Evolutionary conservation across 2,113 vertebrate species (phyloP), one percentile per base, ranked within the genome.

Genomic region (Sorex araneus): DNA sequence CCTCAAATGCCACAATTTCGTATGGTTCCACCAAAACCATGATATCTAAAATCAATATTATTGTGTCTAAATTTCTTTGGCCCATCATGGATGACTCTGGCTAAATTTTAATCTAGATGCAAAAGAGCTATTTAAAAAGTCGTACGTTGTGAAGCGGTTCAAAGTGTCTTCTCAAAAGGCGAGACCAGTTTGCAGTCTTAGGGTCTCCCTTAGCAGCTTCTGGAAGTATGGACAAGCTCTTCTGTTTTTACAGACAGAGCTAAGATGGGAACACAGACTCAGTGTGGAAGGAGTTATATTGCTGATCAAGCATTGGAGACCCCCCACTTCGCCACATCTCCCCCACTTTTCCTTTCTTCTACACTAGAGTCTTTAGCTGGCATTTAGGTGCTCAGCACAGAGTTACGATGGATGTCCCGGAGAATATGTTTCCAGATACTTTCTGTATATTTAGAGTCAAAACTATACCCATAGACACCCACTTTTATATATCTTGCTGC

Each of bases 281-380:
- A 13, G 0, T 28, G 57, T 15, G 8, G n/a, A 69, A 9, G 40
- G 28, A 5, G 15, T 10, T 45, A 13, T 6, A n/a, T n/a, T 8
- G 32, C 27, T 36, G 3, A 74, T 19, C 7, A 21, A 23, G 3
- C 30, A 23, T 2, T 6, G 47, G 40, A 13, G 40, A 2, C 0
- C 1, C 28, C 7, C 19, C 18, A 27, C 3, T 0, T 1, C 21
- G 9, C 25, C 16, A 30, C 11, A 16, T 9, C 45, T n/a, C 0
- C n/a, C 23, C 15, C 0, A 1, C 32, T 45, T n/a, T 15, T 0
- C 5, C 13, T 50, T 13, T 30, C 27, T 66, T 66, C 21, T 19
- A 66, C 27, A 28, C 64, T 28, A 66, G 10, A 3, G 3, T 12
- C 3, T 12, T 34, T 4, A 0, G 36, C 32, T 8, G 36, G 16